Conservation (phyloP, 2,888 invertebrate species). For the Mamestra brassicae region DNA sequence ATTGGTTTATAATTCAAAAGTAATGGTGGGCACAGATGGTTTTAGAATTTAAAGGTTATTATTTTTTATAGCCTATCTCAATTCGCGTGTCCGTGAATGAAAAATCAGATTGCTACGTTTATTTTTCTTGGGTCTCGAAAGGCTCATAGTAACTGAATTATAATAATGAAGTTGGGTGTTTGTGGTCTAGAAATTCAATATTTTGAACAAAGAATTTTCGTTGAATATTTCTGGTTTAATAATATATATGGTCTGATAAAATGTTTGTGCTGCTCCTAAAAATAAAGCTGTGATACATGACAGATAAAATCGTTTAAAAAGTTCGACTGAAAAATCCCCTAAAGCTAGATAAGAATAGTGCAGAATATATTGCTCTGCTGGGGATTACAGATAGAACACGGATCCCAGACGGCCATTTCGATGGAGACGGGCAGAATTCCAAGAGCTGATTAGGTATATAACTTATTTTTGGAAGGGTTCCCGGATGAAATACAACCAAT, state of each 20-base stretch:
- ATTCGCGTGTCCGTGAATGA: constrained; percentile 39
- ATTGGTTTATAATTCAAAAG: constrained; percentile 63
- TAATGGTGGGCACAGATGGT: constrained; percentile 45
- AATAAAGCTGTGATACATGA: constrained; percentile 17
- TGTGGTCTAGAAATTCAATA: constrained; percentile 2
- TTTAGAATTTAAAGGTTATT: constrained; percentile 55
- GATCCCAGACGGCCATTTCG: constrained; percentile 64
- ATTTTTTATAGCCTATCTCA: constrained; percentile 48
- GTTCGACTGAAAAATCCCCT: constrained; percentile 19
- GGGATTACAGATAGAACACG: constrained; percentile 48
- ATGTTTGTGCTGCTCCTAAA: background rate
- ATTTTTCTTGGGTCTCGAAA: constrained; percentile 15
- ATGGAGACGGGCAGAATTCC: constrained; percentile 73
- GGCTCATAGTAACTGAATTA: constrained; percentile 23
- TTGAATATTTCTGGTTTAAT: background rate
- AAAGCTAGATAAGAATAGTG: constrained; percentile 37
- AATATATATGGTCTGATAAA: background rate
- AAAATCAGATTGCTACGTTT: constrained; percentile 27
- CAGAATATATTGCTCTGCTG: constrained; percentile 50
- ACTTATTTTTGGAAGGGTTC: constrained; percentile 66
- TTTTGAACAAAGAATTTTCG: background rate
- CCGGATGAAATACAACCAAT: constrained; percentile 40
- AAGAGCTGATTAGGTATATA: constrained; percentile 72
- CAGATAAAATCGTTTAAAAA: constrained; percentile 31
- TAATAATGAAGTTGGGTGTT: constrained; percentile 27